Base-by-base conservation (phyloP, 2,888 invertebrate genomes). In the Rosalia funebris region DNA sequence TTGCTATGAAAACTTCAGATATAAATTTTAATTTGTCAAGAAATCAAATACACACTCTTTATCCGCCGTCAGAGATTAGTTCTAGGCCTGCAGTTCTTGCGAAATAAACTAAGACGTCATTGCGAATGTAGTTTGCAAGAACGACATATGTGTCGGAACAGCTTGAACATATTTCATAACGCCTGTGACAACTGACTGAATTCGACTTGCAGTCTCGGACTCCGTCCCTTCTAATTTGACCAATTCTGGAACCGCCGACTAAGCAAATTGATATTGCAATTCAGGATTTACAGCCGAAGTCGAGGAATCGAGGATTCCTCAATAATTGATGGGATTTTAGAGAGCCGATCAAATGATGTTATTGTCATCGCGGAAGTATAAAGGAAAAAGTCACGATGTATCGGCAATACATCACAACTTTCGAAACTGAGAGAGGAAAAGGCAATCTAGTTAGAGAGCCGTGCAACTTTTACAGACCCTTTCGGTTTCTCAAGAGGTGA, bases 241-340 rank as follows among this genome's bases (percentile, higher is more conserved):
- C 73, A 74, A 74, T 74, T 74, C 65, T 37, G 61, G 66, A 71
- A 71, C 67, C 69, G 73, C 72, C 70, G 73, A 74, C 70, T 68
- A 61, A 50, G 65, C 53, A 65, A 65, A 66, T 60, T 63, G 66
- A 65, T 66, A 65, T 55, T 63, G 64, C 63, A 60, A 54, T 58
- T 57, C 60, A 16, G 52, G 53, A 63, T 62, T 56, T 56, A 50
- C 47, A 60, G 34, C 31, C 25, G 46, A 20, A 56, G 47, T 45
- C 44, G 47, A 48, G 62, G 50, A 34, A 36, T n/a, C 44, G 58
- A 32, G 58, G 46, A 60, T 45, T 59, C 45, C 52, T 64, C 60
- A 54, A 55, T 58, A 66, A 66, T 64, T 66, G 64, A 64, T 64
- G 39, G 37, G 62, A 62, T 58, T 64, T 48, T 44, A 12, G 48